These are phyloP conservation scores for Pitangus sulphuratus DNA, from an alignment of 2,797 vertebrate genomes.

Conservation along the genomic window DNA sequence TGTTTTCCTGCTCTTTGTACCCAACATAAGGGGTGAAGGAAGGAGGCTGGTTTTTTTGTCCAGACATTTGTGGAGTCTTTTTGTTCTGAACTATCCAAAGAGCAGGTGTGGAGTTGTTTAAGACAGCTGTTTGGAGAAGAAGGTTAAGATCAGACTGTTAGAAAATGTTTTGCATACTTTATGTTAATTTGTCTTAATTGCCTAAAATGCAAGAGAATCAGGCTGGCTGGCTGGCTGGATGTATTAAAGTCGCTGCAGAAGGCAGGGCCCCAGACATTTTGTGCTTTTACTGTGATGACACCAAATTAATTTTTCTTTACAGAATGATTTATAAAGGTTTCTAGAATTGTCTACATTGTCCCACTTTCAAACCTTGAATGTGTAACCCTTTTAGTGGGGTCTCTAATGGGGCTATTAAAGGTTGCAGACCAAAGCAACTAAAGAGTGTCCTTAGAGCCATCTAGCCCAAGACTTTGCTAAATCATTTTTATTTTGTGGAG, in stretches of 20 bases:
- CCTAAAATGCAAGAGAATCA: neutral
- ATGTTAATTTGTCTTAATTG: neutral
- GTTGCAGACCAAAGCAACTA: neutral
- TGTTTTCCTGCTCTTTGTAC: neutral
- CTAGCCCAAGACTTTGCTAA: neutral
- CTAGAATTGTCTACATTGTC: neutral
- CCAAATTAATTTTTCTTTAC: neutral
- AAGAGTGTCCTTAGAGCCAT: neutral
- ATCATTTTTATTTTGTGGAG: neutral
- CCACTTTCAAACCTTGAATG: neutral
- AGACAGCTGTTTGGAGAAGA: neutral
- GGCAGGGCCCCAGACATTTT: neutral
- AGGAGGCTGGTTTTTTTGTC: accelerated
- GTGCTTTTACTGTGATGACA: neutral
- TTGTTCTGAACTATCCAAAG: neutral
- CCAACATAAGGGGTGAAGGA: accelerated
- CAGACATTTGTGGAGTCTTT: neutral
- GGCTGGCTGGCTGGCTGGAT: neutral
- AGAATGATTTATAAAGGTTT: neutral
- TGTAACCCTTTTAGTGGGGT: neutral
- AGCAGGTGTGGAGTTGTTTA: neutral
- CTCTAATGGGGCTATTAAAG: neutral
- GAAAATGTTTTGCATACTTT: neutral
- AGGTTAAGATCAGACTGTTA: neutral
- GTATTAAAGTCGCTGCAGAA: neutral